These are phyloP conservation scores for Acipenser oxyrinchus DNA, from an alignment of 2,797 vertebrate species.

Conservation along the genomic window DNA sequence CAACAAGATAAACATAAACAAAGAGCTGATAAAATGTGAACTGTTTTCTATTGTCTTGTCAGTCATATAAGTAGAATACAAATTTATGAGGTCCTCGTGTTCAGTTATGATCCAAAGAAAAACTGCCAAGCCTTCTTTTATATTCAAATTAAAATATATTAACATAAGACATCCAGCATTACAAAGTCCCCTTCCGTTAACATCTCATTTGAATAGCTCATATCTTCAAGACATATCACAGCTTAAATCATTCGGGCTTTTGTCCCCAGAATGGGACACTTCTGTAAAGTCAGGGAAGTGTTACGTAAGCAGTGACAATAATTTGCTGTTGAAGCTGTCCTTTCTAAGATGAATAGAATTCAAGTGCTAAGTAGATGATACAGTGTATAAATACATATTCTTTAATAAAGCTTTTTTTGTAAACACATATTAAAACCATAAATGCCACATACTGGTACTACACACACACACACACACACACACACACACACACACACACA, in stretches of 20 bases:
- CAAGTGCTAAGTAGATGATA: slow-evolving; percentile 56
- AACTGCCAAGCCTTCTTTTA: slow-evolving; percentile 53
- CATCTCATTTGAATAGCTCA: slow-evolving; percentile 71
- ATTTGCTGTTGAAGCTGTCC: slow-evolving; percentile 59
- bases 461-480: too few relatives aligned
- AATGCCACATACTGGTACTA: too few relatives aligned
- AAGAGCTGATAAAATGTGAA: not conserved
- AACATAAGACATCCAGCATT: slow-evolving; percentile 64
- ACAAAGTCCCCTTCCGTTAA: slow-evolving; percentile 59
- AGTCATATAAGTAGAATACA: slow-evolving; percentile 51
- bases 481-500: too few relatives aligned
- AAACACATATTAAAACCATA: too few relatives aligned
- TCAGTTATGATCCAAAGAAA: slow-evolving; percentile 52
- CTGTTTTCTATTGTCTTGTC: slow-evolving; percentile 57
- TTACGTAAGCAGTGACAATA: slow-evolving; percentile 48
- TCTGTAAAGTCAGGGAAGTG: slow-evolving; percentile 55
- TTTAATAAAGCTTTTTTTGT: too few relatives aligned
- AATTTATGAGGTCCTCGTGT: slow-evolving; percentile 36
- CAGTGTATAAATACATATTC: slow-evolving; percentile 48
- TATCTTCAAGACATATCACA: slow-evolving; percentile 65
- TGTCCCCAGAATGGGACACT: slow-evolving; percentile 57
- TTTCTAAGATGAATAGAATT: slow-evolving; percentile 50
- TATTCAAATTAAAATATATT: slow-evolving; percentile 71
- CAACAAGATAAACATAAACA: slow-evolving; percentile 28
- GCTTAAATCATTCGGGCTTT: slow-evolving; percentile 60